Conservation (phyloP, 2,113 vertebrate species). For the Falco punctatus region DNA sequence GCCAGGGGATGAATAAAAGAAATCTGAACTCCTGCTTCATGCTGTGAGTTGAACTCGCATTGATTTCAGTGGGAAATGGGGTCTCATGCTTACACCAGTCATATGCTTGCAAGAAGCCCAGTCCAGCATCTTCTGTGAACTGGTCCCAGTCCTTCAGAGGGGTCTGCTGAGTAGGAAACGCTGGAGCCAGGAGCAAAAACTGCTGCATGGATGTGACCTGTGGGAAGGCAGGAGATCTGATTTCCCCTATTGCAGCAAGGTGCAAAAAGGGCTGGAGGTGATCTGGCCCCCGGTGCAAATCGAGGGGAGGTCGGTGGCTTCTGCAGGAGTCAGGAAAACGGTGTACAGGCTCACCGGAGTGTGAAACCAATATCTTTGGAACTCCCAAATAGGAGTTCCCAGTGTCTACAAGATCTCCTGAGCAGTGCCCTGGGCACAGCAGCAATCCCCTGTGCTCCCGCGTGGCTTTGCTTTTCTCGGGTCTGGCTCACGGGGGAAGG, state of each 20-base stretch:
- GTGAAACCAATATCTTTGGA: background rate
- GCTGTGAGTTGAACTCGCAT: background rate
- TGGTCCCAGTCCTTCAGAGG: background rate
- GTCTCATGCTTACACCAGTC: background rate
- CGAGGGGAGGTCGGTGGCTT: background rate
- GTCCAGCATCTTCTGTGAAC: background rate
- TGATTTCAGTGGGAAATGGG: background rate
- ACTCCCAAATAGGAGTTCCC: background rate
- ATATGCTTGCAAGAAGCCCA: accelerated
- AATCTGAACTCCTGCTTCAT: background rate
- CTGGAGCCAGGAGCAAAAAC: background rate
- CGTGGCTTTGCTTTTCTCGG: background rate
- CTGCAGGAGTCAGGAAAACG: background rate
- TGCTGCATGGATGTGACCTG: background rate
- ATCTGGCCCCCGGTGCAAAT: background rate
- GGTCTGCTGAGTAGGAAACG: background rate
- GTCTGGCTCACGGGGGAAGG: background rate
- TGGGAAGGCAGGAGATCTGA: background rate
- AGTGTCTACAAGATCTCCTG: accelerated
- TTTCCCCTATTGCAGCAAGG: background rate
- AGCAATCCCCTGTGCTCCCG: background rate
- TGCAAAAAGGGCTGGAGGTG: background rate
- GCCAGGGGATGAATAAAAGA: background rate
- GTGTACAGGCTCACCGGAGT: background rate
- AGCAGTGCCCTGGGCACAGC: background rate